A percentile compares a stretch with the other conserved stretches of the same genome.
Conservation (phyloP, 1,140 invertebrate genomes). For the Drosophila lowei region DNA sequence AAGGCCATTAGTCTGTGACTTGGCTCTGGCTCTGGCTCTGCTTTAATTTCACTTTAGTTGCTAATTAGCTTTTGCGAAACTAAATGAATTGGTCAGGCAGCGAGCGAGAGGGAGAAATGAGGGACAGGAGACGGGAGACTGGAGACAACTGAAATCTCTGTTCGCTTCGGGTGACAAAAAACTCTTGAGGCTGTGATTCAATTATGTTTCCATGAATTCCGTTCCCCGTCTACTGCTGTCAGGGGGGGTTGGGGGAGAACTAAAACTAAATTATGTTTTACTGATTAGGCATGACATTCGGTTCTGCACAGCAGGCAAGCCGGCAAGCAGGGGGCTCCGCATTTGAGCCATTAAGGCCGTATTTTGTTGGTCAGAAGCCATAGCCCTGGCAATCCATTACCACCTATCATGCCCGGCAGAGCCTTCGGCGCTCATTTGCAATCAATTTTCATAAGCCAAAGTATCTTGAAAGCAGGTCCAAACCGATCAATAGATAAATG, state of each 20-base stretch:
- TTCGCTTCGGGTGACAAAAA: constrained; percentile 3
- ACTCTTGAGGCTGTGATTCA: constrained; percentile 28
- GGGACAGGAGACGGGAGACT: too few species aligned
- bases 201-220: constrained; percentile 16
- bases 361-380: neutral
- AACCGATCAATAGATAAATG: constrained; percentile 35
- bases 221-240: neutral
- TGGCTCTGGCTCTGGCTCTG: constrained; percentile 51
- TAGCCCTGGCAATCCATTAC: neutral
- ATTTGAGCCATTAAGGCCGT: constrained; percentile 19
- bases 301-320: neutral
- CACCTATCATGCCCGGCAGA: constrained; percentile 30
- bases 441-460: constrained; percentile 48
- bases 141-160: constrained; percentile 26
- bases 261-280: neutral
- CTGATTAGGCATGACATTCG: constrained; percentile 13
- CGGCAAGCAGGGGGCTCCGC: neutral
- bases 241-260: too few species aligned
- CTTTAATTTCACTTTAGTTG: constrained; percentile 81
- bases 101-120: neutral
- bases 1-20: constrained; percentile 66
- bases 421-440: constrained; percentile 25
- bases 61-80: constrained; percentile 76
- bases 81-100: constrained; percentile 70
- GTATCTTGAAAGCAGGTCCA: constrained; percentile 9